Evolutionary conservation across 2,888 invertebrate species (phyloP), one percentile per base, ranked within the genome.

Genomic region (Dichetophora obliterata): DNA sequence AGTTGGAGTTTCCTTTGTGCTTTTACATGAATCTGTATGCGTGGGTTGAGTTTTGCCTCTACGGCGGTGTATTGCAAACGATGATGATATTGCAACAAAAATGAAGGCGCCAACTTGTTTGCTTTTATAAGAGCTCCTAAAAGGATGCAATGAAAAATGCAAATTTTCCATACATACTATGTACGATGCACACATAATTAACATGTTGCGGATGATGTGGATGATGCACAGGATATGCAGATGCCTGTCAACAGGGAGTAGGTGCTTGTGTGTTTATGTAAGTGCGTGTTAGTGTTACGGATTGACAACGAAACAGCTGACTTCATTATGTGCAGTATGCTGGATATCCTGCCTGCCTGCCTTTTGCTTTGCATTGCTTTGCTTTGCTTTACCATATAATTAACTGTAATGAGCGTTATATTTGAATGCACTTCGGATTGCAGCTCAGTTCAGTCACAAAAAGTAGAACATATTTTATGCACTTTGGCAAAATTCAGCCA

Each of bases 111-210:
- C 63, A 65, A 65, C 63, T 65, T 65, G 63, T 65, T 65, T 65
- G 63, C 63, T 65, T 65, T 65, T 65, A 65, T 65, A 31, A 65
- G 9, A 24, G 50, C 68, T 27, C 68, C 68, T 68, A 27, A 68
- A 52, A 68, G 48, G 14, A 68, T 71, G 71, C 59, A 57, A 71
- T 71, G 71, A 27, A 71, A 69, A 71, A 59, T 71, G 71, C 37
- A 71, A 57, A 71, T 71, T 59, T 37, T 59, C 54, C 34, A 31
- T 52, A 27, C 69, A 19, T 48, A n/a, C n/a, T n/a, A 57, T 57
- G 71, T 59, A 24, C 43, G 11, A 43, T 43, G 14, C 59, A n/a
- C 59, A 19, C 57, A 43, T 68, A 71, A 71, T 71, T 71, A 71
- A 71, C 71, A 71, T 59, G 71, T 59, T 59, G 71, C 59, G 16